Evolutionary conservation across 2,888 invertebrate species (phyloP), one percentile per base, ranked within the genome.

Genomic region (Sinotaia quadrata): DNA sequence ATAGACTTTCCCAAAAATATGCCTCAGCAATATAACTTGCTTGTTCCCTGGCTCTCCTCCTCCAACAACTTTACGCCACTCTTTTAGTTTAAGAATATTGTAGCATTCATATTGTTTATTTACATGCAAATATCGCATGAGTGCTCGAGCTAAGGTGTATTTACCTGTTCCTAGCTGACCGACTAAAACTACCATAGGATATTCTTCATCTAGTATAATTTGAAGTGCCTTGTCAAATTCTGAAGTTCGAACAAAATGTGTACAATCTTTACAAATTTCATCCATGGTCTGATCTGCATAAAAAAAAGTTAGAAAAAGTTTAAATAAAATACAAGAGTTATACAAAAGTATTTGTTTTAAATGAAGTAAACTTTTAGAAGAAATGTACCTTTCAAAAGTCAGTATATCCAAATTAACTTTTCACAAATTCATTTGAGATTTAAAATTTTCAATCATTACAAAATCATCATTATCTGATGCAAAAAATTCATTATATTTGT

Each of bases 331-430:
- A 18, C 41, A 41, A 41, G 8, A 8, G 41, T 12, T 12, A 41
- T 8, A 18, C 41, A 41, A 8, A 12, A 18, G 8, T 41, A 8
- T 41, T 41, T 18, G 41, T 18, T 41, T 71, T 75, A 82, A 34
- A 82, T 81, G 69, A 81, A 80, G 68, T 82, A 80, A 37, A 81
- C 67, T 57, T 82, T 80, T 44, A 81, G n/a, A n/a, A n/a, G n/a
- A n/a, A n/a, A n/a, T n/a, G n/a, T n/a, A n/a, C n/a, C n/a, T n/a
- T n/a, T n/a, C n/a, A n/a, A n/a, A n/a, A n/a, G n/a, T n/a, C n/a
- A n/a, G n/a, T n/a, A n/a, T n/a, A n/a, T n/a, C n/a, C n/a, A n/a
- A n/a, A n/a, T n/a, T n/a, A n/a, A n/a, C n/a, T n/a, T n/a, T n/a
- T n/a, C n/a, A n/a, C n/a, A n/a, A n/a, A n/a, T n/a, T n/a, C n/a